Percentiles rank a stretch among this genome's conserved stretches.
Conservation (phyloP, 1,140 invertebrate species). For the Ruditapes philippinarum region DNA sequence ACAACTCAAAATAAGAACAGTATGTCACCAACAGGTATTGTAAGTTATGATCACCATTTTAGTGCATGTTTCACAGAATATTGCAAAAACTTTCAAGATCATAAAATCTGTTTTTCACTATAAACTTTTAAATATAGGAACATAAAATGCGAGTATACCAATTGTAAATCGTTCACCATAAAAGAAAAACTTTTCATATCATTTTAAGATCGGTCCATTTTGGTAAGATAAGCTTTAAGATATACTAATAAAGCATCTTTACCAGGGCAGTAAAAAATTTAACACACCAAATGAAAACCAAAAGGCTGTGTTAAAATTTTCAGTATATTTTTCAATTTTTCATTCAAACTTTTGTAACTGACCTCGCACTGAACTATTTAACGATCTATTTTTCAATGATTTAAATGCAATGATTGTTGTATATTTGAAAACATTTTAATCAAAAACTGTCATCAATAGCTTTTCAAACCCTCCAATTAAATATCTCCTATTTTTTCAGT, state of each 20-base stretch:
- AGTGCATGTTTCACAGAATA: too few relatives aligned
- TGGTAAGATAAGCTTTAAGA: neutral
- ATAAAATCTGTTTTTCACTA: slow-evolving; percentile 1
- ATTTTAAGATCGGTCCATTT: neutral
- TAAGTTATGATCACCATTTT: too few relatives aligned
- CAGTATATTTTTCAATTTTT: too few relatives aligned
- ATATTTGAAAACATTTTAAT: neutral
- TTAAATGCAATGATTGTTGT: neutral
- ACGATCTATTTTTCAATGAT: neutral
- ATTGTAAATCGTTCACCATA: neutral
- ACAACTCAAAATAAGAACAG: too few relatives aligned
- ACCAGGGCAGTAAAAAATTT: neutral
- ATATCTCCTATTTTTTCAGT: too few relatives aligned
- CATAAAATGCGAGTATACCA: neutral
- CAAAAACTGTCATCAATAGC: neutral
- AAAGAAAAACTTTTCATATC: neutral
- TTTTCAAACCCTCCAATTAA: too few relatives aligned
- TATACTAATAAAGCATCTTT: neutral
- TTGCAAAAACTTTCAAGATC: too few relatives aligned
- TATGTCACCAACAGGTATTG: too few relatives aligned
- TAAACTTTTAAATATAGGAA: neutral
- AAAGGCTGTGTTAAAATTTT: neutral
- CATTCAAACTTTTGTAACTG: neutral
- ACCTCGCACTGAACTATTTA: neutral
- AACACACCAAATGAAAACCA: neutral